phyloP scores from a whole-genome alignment of 2,797 vertebrate genomes.

The Psittacula echo region DNA sequence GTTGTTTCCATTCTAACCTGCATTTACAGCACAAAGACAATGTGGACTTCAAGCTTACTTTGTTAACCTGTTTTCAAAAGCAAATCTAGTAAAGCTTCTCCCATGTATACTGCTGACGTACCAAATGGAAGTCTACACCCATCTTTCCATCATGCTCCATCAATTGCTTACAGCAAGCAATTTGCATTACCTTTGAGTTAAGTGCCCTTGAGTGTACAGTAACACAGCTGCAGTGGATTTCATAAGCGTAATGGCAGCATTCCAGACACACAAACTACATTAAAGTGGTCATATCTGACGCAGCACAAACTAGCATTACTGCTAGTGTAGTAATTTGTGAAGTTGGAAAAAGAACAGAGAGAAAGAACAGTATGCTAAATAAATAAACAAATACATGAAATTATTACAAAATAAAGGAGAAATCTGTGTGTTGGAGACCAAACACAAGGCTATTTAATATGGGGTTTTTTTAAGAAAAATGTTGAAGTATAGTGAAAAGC shows the following conservation, averaged over 20 bases:
- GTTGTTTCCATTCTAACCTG: not conserved
- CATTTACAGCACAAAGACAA: not conserved
- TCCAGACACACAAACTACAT: slow-evolving; percentile 22
- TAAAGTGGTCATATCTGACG: not conserved
- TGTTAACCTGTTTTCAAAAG: slow-evolving; percentile 44
- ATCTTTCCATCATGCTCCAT: slow-evolving; percentile 57
- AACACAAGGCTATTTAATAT: not conserved
- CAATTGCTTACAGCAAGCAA: slow-evolving; percentile 57
- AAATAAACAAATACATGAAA: not conserved
- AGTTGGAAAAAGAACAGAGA: not conserved
- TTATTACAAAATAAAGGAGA: not conserved
- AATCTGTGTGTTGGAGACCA: not conserved
- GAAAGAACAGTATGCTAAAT: not conserved
- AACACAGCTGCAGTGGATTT: slow-evolving; percentile 39
- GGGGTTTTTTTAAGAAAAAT: not conserved
- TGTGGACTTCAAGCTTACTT: not conserved
- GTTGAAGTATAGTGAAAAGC: not conserved
- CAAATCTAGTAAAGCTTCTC: slow-evolving; percentile 41
- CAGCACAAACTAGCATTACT: not conserved
- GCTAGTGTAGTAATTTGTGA: not conserved
- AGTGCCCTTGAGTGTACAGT: slow-evolving; percentile 58
- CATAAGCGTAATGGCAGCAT: not conserved
- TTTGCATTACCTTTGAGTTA: slow-evolving; percentile 62
- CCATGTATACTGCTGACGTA: slow-evolving; percentile 11
- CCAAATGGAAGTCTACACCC: slow-evolving; percentile 57